Percentiles rank a stretch among this genome's conserved stretches.
These are phyloP conservation scores for Nyctibius grandis DNA, from an alignment of 2,797 vertebrate genomes.

Conservation along the genomic window DNA sequence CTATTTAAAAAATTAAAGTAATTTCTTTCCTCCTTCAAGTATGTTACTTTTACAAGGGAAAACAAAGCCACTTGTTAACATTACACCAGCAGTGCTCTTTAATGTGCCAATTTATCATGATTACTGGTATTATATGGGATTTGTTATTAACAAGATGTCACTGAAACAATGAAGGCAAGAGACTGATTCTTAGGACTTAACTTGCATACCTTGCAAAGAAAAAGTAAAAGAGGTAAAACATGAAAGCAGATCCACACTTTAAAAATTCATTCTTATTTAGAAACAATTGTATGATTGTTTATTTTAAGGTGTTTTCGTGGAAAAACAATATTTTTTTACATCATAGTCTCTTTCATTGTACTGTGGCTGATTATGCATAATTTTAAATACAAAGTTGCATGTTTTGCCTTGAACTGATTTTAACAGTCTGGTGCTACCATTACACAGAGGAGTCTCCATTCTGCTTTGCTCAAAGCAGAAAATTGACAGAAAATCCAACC, in stretches of 20 bases:
- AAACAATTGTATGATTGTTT: neutral
- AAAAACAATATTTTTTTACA: neutral
- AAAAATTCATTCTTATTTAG: neutral
- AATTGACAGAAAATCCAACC: neutral
- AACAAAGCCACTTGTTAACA: neutral
- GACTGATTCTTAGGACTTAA: neutral
- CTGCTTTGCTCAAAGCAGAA: neutral
- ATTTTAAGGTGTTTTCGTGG: neutral
- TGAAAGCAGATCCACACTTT: neutral
- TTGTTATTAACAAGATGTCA: neutral
- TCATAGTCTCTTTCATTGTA: neutral
- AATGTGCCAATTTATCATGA: neutral
- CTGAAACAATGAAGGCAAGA: neutral
- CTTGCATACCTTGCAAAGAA: neutral
- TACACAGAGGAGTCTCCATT: neutral
- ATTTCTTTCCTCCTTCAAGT: neutral
- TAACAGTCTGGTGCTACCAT: neutral
- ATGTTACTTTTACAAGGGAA: neutral
- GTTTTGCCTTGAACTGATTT: neutral
- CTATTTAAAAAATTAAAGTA: neutral
- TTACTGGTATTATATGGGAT: neutral
- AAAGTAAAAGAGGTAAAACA: neutral
- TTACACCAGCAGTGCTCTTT: neutral
- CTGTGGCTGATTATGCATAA: neutral
- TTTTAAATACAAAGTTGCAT: neutral